These are phyloP conservation scores for Poeciliopsis occidentalis DNA, from an alignment of 2,113 vertebrate genomes.

Conservation along the genomic window DNA sequence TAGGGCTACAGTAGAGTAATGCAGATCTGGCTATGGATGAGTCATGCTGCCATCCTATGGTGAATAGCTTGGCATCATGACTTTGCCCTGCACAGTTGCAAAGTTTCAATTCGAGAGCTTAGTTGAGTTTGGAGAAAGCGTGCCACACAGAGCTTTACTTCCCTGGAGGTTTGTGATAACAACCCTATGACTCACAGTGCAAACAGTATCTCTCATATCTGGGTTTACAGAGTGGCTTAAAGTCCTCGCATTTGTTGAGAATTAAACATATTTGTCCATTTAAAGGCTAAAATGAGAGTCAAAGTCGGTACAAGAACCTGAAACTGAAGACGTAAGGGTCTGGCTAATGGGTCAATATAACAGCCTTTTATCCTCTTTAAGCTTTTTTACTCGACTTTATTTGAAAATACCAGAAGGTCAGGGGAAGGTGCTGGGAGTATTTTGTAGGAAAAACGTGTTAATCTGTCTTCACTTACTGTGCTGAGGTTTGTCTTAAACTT, in stretches of 20 bases:
- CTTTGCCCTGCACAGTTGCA: conserved; percentile 50
- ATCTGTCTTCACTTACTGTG: no score
- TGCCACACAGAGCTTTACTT: not conserved
- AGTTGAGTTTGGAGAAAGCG: conserved; percentile 20
- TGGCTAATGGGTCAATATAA: no score
- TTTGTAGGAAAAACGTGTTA: no score
- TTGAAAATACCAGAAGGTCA: no score
- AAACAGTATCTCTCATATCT: conserved; percentile 10
- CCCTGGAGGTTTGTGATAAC: conserved; percentile 7
- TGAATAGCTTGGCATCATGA: conserved; percentile 57
- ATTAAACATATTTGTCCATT: no score
- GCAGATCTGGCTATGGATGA: conserved; percentile 62
- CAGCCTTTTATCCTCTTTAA: no score
- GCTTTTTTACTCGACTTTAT: no score
- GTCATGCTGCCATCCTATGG: conserved; percentile 62
- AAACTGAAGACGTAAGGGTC: no score
- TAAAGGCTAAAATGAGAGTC: no score
- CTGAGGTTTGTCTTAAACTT: no score
- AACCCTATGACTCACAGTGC: not conserved
- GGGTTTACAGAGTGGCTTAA: not conserved
- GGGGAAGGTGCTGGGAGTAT: no score
- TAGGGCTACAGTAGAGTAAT: conserved; percentile 57
- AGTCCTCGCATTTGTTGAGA: conserved; percentile 5
- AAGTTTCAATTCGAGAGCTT: conserved; percentile 50
- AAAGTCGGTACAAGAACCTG: no score